phyloP scores from a whole-genome alignment of 2,888 invertebrate species.

The Drosophila parthenogenetica region DNA sequence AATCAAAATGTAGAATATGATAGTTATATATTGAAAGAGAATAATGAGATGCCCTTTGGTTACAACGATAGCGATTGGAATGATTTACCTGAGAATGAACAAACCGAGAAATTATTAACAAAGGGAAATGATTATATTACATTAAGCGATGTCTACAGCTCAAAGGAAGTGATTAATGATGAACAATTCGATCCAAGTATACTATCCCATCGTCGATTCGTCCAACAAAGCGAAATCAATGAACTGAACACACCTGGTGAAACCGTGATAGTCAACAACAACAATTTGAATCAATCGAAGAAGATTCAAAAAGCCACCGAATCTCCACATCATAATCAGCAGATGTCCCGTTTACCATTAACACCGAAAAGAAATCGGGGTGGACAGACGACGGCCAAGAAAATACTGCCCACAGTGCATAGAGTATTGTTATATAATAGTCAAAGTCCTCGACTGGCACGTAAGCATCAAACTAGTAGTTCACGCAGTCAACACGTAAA shows the following conservation, averaged over 20 bases:
- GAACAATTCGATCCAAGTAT: slow-evolving; percentile 40
- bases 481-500: slow-evolving; percentile 55
- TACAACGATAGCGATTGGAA: slow-evolving; percentile 62
- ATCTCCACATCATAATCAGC: slow-evolving; percentile 14
- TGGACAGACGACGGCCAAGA: slow-evolving; percentile 62
- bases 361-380: slow-evolving; percentile 65
- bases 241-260: slow-evolving; percentile 29
- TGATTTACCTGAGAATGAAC: slow-evolving; percentile 33
- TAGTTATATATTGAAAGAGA: slow-evolving; percentile 66
- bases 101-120: slow-evolving; percentile 16
- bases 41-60: slow-evolving; percentile 54
- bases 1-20: slow-evolving; percentile 51
- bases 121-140: slow-evolving; percentile 40
- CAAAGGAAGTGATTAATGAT: slow-evolving; percentile 32
- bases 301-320: slow-evolving; percentile 42
- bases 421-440: slow-evolving; percentile 83
- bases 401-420: slow-evolving; percentile 74
- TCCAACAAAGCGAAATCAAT: slow-evolving; percentile 64
- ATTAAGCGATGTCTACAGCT: slow-evolving; percentile 43
- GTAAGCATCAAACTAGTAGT: slow-evolving; percentile 66
- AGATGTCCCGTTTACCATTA: slow-evolving; percentile 59
- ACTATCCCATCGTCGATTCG: slow-evolving; percentile 59
- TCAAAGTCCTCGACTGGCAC: slow-evolving; percentile 79
- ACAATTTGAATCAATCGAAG: slow-evolving; percentile 44
- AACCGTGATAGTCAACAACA: slow-evolving; percentile 32